These are phyloP conservation scores for Acronicta leporina DNA, from an alignment of 2,888 invertebrate genomes.

Conservation along the genomic window DNA sequence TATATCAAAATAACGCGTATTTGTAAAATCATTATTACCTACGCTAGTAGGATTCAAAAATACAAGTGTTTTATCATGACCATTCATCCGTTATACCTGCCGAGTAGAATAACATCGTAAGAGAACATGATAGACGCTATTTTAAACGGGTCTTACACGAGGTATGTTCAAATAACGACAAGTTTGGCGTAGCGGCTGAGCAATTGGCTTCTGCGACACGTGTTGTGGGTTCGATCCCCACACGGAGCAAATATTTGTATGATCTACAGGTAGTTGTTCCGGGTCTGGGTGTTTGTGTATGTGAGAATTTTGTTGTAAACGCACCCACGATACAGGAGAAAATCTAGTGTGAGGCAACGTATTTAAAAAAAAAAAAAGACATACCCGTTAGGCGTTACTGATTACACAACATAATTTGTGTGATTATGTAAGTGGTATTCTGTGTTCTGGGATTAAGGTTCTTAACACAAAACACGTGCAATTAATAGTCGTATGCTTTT, in stretches of 20 bases:
- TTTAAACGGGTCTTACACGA: slow-evolving; percentile 30
- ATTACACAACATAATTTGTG: slow-evolving; percentile 40
- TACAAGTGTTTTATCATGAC: slow-evolving; percentile 39
- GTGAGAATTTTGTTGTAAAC: too few species aligned
- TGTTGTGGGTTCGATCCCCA: too few species aligned
- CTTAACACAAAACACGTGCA: slow-evolving; percentile 14
- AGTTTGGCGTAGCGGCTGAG: too few species aligned
- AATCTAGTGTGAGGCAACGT: too few species aligned
- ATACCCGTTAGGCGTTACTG: slow-evolving; percentile 16
- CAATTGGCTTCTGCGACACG: too few species aligned
- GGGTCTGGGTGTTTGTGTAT: too few species aligned
- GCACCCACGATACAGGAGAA: too few species aligned
- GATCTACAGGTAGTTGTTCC: too few species aligned
- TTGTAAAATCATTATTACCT: too few species aligned
- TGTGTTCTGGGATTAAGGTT: slow-evolving; percentile 22
- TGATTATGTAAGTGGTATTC: slow-evolving; percentile 36
- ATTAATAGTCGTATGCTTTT: slow-evolving; percentile 1
- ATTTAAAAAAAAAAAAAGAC: too few species aligned
- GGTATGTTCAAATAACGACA: slow-evolving; percentile 46
- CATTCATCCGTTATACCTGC: slow-evolving; percentile 47
- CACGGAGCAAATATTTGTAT: too few species aligned
- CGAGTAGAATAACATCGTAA: slow-evolving; percentile 51
- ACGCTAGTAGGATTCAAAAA: slow-evolving; percentile 35
- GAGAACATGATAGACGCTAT: slow-evolving; percentile 25
- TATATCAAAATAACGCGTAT: too few species aligned